A percentile compares a stretch with the other conserved stretches of the same genome.
Conservation (phyloP, 2,113 vertebrate genomes). For the Pomatorhinus ruficollis region DNA sequence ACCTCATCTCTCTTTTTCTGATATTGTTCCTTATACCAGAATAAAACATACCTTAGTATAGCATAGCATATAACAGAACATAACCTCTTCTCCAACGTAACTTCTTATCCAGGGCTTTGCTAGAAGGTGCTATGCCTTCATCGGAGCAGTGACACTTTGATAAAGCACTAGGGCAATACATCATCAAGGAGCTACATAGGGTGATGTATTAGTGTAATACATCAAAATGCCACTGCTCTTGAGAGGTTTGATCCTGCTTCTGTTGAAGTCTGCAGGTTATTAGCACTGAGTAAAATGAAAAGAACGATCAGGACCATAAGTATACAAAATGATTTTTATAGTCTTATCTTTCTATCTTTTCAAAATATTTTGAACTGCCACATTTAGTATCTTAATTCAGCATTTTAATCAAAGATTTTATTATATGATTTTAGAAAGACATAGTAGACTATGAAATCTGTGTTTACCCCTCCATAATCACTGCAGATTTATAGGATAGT, state of each 20-base stretch:
- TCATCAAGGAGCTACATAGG: slow-evolving; percentile 28
- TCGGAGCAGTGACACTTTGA: slow-evolving; percentile 52
- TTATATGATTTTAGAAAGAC: background rate
- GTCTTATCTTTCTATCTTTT: background rate
- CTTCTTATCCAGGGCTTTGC: background rate
- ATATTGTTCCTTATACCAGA: background rate
- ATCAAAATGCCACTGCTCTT: slow-evolving; percentile 53
- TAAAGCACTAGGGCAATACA: slow-evolving; percentile 46
- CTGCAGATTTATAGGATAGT: background rate
- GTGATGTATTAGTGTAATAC: slow-evolving; percentile 59
- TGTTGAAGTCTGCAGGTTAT: background rate
- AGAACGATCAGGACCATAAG: background rate
- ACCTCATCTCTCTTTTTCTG: background rate
- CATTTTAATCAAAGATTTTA: background rate
- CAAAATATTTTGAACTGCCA: background rate
- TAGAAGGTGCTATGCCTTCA: slow-evolving; percentile 43
- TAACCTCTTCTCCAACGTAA: background rate
- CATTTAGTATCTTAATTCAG: background rate
- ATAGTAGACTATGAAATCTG: background rate
- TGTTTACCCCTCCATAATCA: background rate
- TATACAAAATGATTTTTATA: background rate
- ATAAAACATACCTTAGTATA: background rate
- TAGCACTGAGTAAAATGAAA: background rate
- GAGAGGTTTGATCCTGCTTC: slow-evolving; percentile 9
- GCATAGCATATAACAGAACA: background rate